phyloP scores from a whole-genome alignment of 2,888 invertebrate species.

The Drosophila kambysellisi region DNA sequence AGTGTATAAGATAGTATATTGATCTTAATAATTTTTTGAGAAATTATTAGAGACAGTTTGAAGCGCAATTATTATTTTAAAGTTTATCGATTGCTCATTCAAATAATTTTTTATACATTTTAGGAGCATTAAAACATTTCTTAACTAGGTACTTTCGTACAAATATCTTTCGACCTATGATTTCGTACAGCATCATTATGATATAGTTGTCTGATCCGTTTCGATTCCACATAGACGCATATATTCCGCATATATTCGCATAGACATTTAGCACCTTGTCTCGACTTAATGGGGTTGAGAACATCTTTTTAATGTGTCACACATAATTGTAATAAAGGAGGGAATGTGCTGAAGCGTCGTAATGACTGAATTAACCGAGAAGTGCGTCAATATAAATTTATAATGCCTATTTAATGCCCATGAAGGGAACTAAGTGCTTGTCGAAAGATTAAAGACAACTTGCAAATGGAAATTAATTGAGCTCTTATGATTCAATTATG shows the following conservation, averaged over 20 bases:
- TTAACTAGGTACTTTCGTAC: not conserved
- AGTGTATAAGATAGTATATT: not conserved
- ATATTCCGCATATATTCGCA: not conserved
- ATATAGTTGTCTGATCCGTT: no score
- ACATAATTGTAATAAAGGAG: not conserved
- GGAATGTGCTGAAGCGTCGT: not conserved
- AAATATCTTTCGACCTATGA: not conserved
- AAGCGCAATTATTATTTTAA: not conserved
- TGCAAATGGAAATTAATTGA: slow-evolving; percentile 10
- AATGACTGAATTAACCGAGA: not conserved
- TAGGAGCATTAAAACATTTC: not conserved
- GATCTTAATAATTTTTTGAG: not conserved
- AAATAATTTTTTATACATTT: not conserved
- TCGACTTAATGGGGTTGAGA: no score
- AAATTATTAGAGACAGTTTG: not conserved
- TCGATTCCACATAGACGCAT: no score
- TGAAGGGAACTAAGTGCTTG: slow-evolving; percentile 36
- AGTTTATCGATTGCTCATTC: not conserved
- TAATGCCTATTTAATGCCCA: slow-evolving; percentile 10
- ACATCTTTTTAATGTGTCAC: not conserved
- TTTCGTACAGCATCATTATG: not conserved
- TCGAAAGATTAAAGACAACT: slow-evolving; percentile 32
- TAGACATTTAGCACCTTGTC: no score
- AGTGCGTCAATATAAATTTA: slow-evolving; percentile 12
- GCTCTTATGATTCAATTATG: slow-evolving; percentile 32